Evolutionary conservation across 2,888 invertebrate genomes (phyloP), one percentile per base, ranked within the genome.

Genomic region (Chaetogeoica ovagalla): DNA sequence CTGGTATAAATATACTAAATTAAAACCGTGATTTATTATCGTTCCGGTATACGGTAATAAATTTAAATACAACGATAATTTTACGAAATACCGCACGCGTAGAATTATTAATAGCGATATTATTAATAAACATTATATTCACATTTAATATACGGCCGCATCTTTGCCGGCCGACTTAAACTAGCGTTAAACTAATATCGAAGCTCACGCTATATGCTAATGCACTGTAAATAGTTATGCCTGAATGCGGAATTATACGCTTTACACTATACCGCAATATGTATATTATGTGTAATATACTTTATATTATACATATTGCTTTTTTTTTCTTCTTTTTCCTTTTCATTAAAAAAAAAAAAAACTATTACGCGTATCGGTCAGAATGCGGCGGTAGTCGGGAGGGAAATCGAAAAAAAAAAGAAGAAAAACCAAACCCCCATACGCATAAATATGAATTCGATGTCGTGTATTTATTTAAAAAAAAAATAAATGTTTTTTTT

Each of bases 401-500:
- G 19, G 19, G 13, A 15, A 62, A 62, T 48, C 15, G n/a, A 21
- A 9, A 63, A 52, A n/a, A n/a, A n/a, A n/a, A n/a, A n/a, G n/a
- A n/a, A n/a, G n/a, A n/a, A n/a, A n/a, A n/a, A n/a, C n/a, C n/a
- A n/a, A n/a, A n/a, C n/a, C n/a, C 48, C 13, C 13, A 48, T 13
- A 48, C 11, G 15, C 13, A 48, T 48, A 48, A 13, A 48, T 48
- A 43, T 43, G 1, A 48, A 2, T 48, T 0, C 15, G 37, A 37
- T 70, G 30, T 70, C 39, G 11, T 52, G 48, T 52, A 19, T 37
- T 5, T 21, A 37, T 52, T 63, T 37, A 6, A 39, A 57, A 57
- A 6, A 39, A 57, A 57, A 43, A 9, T 37, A 63, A 69, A 62
- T 37, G 37, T 77, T 76, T 77, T 55, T 55, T 43, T 43, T 43